Conservation (phyloP, 2,113 vertebrate genomes). For the Diphyllodes magnificus region DNA sequence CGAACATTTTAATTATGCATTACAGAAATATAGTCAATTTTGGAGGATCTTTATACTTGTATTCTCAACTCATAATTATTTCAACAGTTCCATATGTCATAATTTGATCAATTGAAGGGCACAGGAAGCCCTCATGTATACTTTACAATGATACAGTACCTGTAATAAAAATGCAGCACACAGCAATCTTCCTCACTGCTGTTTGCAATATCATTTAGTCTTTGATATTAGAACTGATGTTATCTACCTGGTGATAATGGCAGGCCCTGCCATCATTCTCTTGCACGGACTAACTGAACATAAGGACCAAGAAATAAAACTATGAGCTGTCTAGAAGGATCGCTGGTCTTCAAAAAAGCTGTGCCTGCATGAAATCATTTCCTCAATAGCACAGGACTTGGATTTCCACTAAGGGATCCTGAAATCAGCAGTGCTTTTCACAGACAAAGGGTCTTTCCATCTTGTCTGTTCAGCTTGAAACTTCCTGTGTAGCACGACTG, state of each 20-base stretch:
- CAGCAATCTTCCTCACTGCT: not conserved
- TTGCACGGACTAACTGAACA: not conserved
- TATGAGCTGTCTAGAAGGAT: not conserved
- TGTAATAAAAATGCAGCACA: not conserved
- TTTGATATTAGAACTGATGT: not conserved
- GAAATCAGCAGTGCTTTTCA: not conserved
- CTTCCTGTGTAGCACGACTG: not conserved
- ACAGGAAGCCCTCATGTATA: not conserved
- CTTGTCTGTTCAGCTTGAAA: not conserved
- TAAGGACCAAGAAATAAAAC: not conserved
- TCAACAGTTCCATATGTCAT: not conserved
- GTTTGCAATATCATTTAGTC: not conserved
- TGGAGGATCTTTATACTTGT: not conserved
- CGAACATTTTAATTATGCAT: slow-evolving; percentile 8
- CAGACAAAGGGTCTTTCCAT: not conserved
- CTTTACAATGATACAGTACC: not conserved
- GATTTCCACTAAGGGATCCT: not conserved
- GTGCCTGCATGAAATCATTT: not conserved
- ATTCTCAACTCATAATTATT: slow-evolving; percentile 28
- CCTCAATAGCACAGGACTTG: not conserved
- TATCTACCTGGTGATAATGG: not conserved
- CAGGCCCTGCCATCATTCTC: not conserved
- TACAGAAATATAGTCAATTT: slow-evolving; percentile 3
- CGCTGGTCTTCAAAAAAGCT: not conserved
- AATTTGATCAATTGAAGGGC: not conserved